These are phyloP conservation scores for Eufriesea mexicana DNA, from an alignment of 1,140 invertebrate genomes.

Conservation along the genomic window DNA sequence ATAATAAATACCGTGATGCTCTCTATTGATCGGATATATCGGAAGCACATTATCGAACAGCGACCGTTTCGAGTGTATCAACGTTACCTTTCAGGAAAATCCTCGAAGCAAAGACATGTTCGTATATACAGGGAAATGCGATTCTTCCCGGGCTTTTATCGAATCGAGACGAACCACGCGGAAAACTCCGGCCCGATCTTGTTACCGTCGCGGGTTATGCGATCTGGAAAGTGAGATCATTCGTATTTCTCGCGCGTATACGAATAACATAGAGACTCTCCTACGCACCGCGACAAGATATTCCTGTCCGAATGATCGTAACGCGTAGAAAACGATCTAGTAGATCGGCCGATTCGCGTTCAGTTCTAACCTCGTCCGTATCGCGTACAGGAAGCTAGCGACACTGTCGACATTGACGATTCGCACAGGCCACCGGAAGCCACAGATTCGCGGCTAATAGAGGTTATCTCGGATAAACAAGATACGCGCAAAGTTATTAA, in stretches of 20 bases:
- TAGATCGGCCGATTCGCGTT: not conserved
- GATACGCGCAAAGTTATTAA: not conserved
- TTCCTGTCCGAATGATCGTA: conserved; percentile 17
- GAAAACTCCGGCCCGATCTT: conserved; percentile 38
- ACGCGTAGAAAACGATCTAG: not conserved
- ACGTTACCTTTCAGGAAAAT: conserved; percentile 2
- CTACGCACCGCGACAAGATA: conserved; percentile 13
- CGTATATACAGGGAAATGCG: not conserved
- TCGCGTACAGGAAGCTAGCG: not conserved
- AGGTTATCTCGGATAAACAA: not conserved
- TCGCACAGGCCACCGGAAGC: not conserved
- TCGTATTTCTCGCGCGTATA: conserved; percentile 3
- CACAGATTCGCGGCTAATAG: not conserved
- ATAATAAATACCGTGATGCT: conserved; percentile 8
- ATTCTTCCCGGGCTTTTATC: conserved; percentile 27
- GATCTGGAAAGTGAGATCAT: conserved; percentile 52
- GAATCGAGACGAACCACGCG: conserved; percentile 29
- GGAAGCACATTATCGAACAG: not conserved
- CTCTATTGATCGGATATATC: conserved; percentile 50
- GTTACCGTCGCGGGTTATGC: conserved; percentile 31
- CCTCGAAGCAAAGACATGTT: not conserved
- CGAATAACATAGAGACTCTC: conserved; percentile 9
- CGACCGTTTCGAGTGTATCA: not conserved
- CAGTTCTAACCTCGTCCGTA: no score
- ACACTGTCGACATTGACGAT: not conserved